Percentiles rank a stretch among this genome's conserved stretches.
phyloP scores from a whole-genome alignment of 2,888 invertebrate species.

The Spatulosminthurus flaviceps region DNA sequence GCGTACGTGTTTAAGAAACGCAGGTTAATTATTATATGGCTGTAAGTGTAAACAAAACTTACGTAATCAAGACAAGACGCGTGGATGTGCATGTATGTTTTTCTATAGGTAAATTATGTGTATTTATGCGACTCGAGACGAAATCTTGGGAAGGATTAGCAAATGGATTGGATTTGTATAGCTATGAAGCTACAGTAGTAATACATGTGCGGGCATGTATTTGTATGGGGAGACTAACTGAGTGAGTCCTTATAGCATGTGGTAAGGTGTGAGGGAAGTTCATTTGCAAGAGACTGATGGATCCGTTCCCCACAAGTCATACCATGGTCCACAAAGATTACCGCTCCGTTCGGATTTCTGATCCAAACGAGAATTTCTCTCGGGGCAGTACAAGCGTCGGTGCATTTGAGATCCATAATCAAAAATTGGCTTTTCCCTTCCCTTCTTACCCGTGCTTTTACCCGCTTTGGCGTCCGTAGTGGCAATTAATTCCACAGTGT shows the following conservation, averaged over 20 bases:
- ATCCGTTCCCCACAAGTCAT: conserved; percentile 85
- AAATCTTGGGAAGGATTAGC: no score
- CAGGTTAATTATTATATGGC: no score
- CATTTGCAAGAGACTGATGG: conserved; percentile 71
- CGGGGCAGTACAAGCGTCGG: conserved; percentile 64
- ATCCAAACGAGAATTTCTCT: conserved; percentile 64
- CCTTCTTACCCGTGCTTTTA: conserved; percentile 6
- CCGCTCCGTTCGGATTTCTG: conserved; percentile 66
- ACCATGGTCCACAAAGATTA: conserved; percentile 82
- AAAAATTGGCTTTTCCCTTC: conserved; percentile 51
- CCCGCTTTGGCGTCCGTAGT: conserved; percentile 47
- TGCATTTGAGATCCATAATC: conserved; percentile 62
- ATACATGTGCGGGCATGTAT: neutral
- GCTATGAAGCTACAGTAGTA: no score
- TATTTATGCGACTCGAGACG: no score
- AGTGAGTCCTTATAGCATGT: neutral
- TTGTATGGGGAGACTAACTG: no score
- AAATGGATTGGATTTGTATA: no score
- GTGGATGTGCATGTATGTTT: no score
- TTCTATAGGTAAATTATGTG: no score
- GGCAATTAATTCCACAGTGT: conserved; percentile 60
- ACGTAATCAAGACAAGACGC: no score
- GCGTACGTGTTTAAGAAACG: no score
- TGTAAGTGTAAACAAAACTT: no score
- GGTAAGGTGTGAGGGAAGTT: neutral